Base-by-base conservation (phyloP, 2,888 invertebrate species). In the Lacanobia wlatinum region DNA sequence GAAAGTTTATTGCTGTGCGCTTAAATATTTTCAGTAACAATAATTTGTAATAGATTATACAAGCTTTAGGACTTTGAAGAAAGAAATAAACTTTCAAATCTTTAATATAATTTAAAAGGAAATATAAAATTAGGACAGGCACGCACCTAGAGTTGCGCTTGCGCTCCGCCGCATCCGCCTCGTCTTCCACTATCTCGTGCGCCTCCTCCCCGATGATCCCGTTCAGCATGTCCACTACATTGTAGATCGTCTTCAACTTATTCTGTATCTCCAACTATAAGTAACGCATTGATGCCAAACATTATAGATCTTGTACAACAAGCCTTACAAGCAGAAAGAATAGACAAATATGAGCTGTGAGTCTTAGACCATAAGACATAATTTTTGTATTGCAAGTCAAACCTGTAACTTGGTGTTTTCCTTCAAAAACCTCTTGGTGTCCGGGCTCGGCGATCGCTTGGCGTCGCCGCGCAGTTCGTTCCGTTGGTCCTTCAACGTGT, bases 381-480 rank as follows among this genome's bases (percentile, higher is more conserved):
- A 72, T 61, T 78, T 76, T 76, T 81, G 76, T 72, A 64, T 78
- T 64, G 70, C 78, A 83, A 74, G 69, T 76, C 93, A 96, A 96
- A 98, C 98, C 98, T 98, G 98, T 68, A 98, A 94, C 88, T 98
- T 98, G 87, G 98, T 97, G 93, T 98, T 98, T 93, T 98, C 98
- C 90, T 98, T 97, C 73, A 98, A 96, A 90, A 98, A 98, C 81
- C 97, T 97, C 92, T 97, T 97, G 87, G 98, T 98, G 81, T 98
- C 98, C 0, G 98, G 97, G 76, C 98, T 97, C 50, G 97, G 97
- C 9, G 98, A 97, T 14, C 97, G 96, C 79, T 97, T 97, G 38
- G 96, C 95, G 83, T 97, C 97, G 43, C 97, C 97, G 6, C 97
- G 96, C 58, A 98, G 96, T 90, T 98, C 98, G 79, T 97, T 97